Evolutionary conservation across 1,140 invertebrate species (phyloP).

Genomic region (Drosophila nigrodunni): DNA sequence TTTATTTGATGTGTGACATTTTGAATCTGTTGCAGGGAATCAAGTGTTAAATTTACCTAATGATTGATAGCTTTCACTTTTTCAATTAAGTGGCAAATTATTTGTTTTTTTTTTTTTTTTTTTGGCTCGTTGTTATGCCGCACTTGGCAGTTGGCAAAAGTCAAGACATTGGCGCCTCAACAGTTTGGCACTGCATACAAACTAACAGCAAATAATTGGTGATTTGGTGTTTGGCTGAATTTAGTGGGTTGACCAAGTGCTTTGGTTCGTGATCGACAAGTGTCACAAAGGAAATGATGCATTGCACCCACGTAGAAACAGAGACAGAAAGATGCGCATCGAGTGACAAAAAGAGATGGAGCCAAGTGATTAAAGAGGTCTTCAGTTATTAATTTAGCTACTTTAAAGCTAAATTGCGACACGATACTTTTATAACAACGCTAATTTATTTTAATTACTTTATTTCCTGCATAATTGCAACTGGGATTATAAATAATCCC

Average conservation of each 20-base stretch:
- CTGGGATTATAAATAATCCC: too few species aligned
- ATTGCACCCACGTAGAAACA: neutral
- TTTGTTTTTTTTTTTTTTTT: conserved; percentile 19
- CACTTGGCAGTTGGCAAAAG: conserved; percentile 23
- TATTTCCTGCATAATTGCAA: too few species aligned
- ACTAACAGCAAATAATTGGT: conserved; percentile 65
- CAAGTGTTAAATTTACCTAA: neutral
- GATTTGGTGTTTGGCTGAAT: conserved; percentile 26
- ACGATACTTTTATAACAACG: neutral
- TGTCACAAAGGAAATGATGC: conserved; percentile 11
- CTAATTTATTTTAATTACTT: neutral
- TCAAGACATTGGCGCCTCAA: conserved; percentile 32
- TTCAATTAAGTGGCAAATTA: conserved; percentile 47
- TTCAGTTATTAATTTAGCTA: neutral
- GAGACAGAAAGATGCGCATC: neutral
- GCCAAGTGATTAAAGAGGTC: neutral
- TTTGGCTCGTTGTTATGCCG: conserved; percentile 50
- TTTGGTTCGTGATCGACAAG: conserved; percentile 11
- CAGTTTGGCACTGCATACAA: conserved; percentile 59
- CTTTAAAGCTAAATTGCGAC: neutral
- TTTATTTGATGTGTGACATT: conserved; percentile 4
- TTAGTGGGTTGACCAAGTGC: conserved; percentile 30
- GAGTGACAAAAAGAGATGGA: neutral
- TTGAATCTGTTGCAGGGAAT: conserved; percentile 3
- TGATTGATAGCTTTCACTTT: conserved; percentile 76